These are phyloP conservation scores for Himalopsyche phryganea DNA, from an alignment of 1,140 invertebrate genomes.

Conservation along the genomic window DNA sequence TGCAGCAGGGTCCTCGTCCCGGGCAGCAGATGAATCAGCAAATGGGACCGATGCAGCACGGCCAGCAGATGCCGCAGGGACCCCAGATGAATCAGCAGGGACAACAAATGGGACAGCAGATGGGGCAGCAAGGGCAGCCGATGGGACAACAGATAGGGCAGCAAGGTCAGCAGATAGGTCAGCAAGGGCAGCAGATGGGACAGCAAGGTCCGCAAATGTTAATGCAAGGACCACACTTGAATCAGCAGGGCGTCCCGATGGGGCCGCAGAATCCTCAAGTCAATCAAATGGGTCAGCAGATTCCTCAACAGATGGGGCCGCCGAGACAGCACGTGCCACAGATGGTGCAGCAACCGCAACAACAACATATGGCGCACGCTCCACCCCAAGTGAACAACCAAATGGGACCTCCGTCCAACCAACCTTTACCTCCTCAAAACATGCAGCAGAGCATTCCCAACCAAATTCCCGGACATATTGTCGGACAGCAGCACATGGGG, in stretches of 20 bases:
- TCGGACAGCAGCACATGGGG: constrained; percentile 19
- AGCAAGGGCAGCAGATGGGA: constrained; percentile 22
- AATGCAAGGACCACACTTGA: constrained; percentile 20
- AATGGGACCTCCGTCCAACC: constrained; percentile 29
- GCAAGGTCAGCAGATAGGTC: constrained; percentile 2
- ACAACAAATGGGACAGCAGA: constrained; percentile 11
- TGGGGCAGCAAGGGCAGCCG: constrained; percentile 4
- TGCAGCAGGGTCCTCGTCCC: constrained; percentile 22
- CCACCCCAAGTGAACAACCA: constrained; percentile 31
- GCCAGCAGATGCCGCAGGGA: constrained; percentile 26
- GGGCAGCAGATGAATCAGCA: constrained; percentile 27
- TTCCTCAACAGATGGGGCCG: constrained; percentile 40
- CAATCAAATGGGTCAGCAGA: constrained; percentile 36
- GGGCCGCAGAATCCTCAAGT: neutral
- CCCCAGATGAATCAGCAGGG: constrained; percentile 21
- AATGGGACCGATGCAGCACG: constrained; percentile 20
- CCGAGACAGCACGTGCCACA: constrained; percentile 40
- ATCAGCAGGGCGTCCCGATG: constrained; percentile 14
- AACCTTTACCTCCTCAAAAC: constrained; percentile 24
- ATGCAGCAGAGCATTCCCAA: constrained; percentile 32
- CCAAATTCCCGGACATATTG: constrained; percentile 32
- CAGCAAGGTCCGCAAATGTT: constrained; percentile 6
- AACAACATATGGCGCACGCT: constrained; percentile 27
- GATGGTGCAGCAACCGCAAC: constrained; percentile 34
- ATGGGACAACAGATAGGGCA: constrained; percentile 22